Percentiles rank a stretch among this genome's conserved stretches.
Evolutionary conservation across 2,797 vertebrate species (phyloP).

Genomic region (Platalea minor): DNA sequence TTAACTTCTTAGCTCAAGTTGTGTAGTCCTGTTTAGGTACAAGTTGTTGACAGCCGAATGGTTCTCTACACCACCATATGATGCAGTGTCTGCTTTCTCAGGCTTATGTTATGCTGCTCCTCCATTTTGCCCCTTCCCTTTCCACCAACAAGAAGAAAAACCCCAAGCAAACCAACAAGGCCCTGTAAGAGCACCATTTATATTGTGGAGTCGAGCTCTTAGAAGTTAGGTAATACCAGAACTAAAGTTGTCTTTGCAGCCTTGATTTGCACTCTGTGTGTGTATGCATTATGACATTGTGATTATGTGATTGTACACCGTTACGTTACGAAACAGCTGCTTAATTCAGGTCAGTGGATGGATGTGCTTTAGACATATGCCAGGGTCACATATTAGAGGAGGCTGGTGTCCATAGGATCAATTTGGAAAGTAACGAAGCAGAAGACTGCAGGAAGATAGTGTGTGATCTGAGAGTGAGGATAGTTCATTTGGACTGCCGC

Average conservation of each 20-base stretch:
- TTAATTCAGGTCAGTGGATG: background rate
- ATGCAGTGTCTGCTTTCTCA: background rate
- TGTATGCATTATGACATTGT: background rate
- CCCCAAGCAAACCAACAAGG: background rate
- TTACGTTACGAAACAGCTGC: background rate
- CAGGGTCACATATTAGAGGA: rapidly evolving
- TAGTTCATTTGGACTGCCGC: background rate
- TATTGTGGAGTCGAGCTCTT: background rate
- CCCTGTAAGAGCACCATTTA: background rate
- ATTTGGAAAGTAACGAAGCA: background rate
- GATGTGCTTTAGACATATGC: background rate
- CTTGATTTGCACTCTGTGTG: background rate
- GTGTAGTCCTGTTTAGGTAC: background rate
- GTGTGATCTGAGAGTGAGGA: rapidly evolving
- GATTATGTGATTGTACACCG: background rate
- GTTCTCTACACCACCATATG: background rate
- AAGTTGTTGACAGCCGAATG: background rate
- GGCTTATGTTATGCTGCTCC: background rate
- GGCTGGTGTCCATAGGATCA: background rate
- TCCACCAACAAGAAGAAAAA: background rate
- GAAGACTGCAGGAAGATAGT: background rate
- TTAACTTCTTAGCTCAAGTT: background rate
- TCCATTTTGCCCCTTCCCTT: background rate
- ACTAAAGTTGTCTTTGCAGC: background rate
- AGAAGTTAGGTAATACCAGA: background rate